Base-by-base conservation (phyloP, 2,888 invertebrate species). In the Dasypogon diadema region DNA sequence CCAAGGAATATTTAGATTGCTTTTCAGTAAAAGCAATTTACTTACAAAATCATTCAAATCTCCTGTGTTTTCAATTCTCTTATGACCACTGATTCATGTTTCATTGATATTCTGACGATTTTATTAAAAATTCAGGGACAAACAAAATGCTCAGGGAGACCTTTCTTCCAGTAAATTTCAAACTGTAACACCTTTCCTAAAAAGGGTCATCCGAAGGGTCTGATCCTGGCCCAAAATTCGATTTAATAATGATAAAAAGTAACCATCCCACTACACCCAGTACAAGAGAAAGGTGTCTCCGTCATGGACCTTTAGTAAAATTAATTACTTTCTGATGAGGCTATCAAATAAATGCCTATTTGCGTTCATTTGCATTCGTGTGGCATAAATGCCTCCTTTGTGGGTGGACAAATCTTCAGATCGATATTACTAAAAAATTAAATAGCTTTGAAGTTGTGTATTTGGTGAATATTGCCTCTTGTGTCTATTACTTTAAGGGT, bases 251-350 rank as follows among this genome's bases (percentile, higher is more conserved):
- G 22, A 55, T 24, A 55, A 8, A 22, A 55, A 55, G 55, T 55
- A 24, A 24, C 55, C 55, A 55, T 22, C 22, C 55, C n/a, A n/a
- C n/a, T n/a, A n/a, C n/a, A n/a, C 24, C 55, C 1, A 12, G 8
- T 12, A 2, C n/a, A 22, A 22, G 24, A 22, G 3, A 12, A 22
- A 22, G n/a, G 55, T 22, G 21, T 22, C 6, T 22, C 24, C 24
- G 2, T n/a, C n/a, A 12, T 21, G n/a, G n/a, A n/a, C n/a, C 12
- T n/a, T 24, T 22, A 12, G 55, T 8, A 21, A 55, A 55, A 22
- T 22, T 55, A 55, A 55, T 55, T 55, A 22, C 55, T 55, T 22
- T 22, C 22, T 55, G 55, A 55, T 55, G 24, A 8, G n/a, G 55
- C 8, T 12, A 2, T 55, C 21, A 55, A 55, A 21, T 24, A 55